These are phyloP conservation scores for Sacculina carcini DNA, from an alignment of 2,888 invertebrate genomes.

Conservation along the genomic window DNA sequence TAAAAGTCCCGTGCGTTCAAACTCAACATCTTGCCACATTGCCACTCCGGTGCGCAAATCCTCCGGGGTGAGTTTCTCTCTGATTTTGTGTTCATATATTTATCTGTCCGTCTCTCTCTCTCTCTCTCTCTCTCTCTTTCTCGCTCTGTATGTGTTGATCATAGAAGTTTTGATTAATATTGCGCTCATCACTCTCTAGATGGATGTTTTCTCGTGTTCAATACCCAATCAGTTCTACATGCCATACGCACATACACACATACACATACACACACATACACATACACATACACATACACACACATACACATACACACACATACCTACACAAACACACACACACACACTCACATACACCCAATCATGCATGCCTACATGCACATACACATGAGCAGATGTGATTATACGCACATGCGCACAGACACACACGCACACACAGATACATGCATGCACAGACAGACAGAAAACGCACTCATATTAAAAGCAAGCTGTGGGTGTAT, in stretches of 20 bases:
- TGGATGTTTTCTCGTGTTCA: too few relatives aligned
- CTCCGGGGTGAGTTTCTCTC: neutral
- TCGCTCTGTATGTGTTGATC: too few relatives aligned
- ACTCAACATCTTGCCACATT: neutral
- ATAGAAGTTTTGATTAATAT: too few relatives aligned
- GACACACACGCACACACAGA: conserved; percentile 5
- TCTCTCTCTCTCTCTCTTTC: too few relatives aligned
- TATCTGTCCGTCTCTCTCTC: too few relatives aligned
- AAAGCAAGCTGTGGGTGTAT: neutral
- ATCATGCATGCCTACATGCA: neutral
- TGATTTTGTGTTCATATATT: neutral
- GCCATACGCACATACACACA: neutral
- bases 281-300: conserved; percentile 1
- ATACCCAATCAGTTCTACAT: too few relatives aligned
- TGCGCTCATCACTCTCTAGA: too few relatives aligned
- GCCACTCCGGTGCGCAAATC: neutral
- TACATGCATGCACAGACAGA: neutral
- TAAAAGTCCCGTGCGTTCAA: neutral
- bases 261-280: conserved; percentile 1
- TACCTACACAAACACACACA: too few relatives aligned
- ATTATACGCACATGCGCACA: too few relatives aligned
- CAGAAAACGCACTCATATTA: neutral
- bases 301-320: too few relatives aligned
- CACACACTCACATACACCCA: too few relatives aligned
- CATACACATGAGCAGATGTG: conserved; percentile 1